Evolutionary conservation across 92 coral and sea anemone genomes (phyloP), one percentile per base, ranked within the genome.

Genomic region (Scolanthus callimorphus): DNA sequence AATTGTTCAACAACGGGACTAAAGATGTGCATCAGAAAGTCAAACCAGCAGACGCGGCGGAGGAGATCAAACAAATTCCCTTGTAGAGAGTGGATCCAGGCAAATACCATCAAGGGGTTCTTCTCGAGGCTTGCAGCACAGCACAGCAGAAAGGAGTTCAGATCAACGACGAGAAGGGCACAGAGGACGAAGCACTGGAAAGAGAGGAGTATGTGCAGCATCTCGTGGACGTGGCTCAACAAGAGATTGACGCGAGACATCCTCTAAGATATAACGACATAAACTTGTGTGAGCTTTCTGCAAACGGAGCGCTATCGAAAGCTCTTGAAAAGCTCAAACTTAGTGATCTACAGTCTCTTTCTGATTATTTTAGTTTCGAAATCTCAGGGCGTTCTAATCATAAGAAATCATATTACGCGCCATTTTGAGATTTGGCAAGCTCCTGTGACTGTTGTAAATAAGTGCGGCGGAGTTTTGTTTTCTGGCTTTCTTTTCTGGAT

Each of bases 251-350:
- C 27, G 51, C 59, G 11, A 37, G 27, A 22, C 54, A 54, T 47
- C 73, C 65, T 68, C 74, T 68, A 10, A 45, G 43, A 34, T 68
- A 38, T 56, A 59, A 56, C 9, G 65, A 56, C 19, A n/a, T 56
- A n/a, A 45, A 28, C 25, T 49, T 68, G 9, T 56, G 64, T 29
- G 65, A 56, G 25, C 65, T 55, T 49, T 56, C 57, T 25, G 25
- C 19, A 31, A 43, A 45, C 47, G 58, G 48, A 17, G 47, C 24
- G 39, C 27, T 68, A 45, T 53, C 20, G 30, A 39, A 68, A 57
- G 37, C 51, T n/a, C 55, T 68, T 29, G 25, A 68, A 68, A 68
- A n/a, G n/a, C n/a, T n/a, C n/a, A n/a, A n/a, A n/a, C n/a, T n/a
- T n/a, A n/a, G n/a, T n/a, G n/a, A n/a, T n/a, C n/a, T n/a, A n/a